phyloP scores from a whole-genome alignment of 1,140 invertebrate species.

The Metopolophium dirhodum region DNA sequence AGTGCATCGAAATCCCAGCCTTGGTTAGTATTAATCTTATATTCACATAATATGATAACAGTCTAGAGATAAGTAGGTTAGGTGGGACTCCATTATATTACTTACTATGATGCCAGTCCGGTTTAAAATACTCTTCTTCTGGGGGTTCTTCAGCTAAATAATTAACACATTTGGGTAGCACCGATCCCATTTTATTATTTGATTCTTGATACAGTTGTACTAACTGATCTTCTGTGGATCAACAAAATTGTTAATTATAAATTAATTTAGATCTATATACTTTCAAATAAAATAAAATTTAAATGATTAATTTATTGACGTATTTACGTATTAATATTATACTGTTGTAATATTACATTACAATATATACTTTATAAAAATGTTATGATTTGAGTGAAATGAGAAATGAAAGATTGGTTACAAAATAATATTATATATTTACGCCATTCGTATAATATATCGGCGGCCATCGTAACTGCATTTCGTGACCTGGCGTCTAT shows the following conservation, averaged over 20 bases:
- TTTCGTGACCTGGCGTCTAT: neutral
- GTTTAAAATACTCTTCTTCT: constrained; percentile 43
- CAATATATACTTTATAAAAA: neutral
- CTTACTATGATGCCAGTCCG: constrained; percentile 48
- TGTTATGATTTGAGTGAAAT: neutral
- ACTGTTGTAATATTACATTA: neutral
- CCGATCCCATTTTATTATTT: neutral
- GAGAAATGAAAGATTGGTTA: neutral
- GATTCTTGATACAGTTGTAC: constrained; percentile 23
- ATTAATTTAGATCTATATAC: neutral
- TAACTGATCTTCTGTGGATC: constrained; percentile 26
- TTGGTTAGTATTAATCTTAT: neutral
- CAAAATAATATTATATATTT: neutral
- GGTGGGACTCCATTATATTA: neutral
- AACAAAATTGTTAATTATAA: neutral
- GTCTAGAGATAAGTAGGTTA: too few species aligned
- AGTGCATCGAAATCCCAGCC: too few species aligned
- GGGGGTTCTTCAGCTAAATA: constrained; percentile 27
- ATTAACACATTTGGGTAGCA: constrained; percentile 42
- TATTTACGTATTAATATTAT: neutral
- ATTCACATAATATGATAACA: neutral
- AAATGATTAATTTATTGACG: neutral
- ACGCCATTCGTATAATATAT: too few species aligned
- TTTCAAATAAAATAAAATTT: neutral
- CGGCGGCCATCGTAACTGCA: neutral